phyloP scores from a whole-genome alignment of 2,888 invertebrate genomes.

The Stenchaetothrips biformis region DNA sequence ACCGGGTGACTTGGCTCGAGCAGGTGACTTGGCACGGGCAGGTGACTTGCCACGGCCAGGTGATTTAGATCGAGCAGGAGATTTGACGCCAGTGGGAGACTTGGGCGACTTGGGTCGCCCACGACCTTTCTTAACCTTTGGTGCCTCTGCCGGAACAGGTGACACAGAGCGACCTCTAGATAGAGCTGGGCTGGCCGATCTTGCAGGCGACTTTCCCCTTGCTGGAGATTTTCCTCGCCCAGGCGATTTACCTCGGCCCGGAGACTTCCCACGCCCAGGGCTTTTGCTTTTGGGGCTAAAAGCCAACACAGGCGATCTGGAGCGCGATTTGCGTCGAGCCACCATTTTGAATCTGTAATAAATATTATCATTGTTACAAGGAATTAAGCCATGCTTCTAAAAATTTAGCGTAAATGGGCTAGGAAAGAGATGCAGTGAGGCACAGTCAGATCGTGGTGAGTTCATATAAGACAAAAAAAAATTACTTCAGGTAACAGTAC shows the following conservation, averaged over 20 bases:
- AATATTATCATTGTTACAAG: neutral
- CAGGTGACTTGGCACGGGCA: slow-evolving; percentile 12
- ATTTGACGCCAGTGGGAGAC: no score
- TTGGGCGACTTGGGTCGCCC: slow-evolving; percentile 28
- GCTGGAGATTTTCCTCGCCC: slow-evolving; percentile 39
- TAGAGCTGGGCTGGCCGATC: slow-evolving; percentile 38
- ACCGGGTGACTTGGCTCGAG: no score
- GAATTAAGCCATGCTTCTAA: neutral
- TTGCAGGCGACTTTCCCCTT: slow-evolving; percentile 35
- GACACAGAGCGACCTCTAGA: slow-evolving; percentile 31
- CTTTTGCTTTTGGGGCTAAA: slow-evolving; percentile 2
- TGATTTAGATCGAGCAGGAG: no score
- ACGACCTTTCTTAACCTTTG: no score
- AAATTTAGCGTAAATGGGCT: neutral
- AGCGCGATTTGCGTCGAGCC: neutral
- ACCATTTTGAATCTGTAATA: neutral
- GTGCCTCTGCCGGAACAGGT: slow-evolving; percentile 29
- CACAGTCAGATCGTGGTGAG: neutral
- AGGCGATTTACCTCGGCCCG: slow-evolving; percentile 46
- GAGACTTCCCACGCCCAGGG: slow-evolving; percentile 42
- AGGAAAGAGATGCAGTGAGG: neutral
- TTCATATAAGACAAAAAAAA: neutral
- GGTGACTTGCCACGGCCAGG: slow-evolving; percentile 2
- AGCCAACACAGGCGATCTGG: neutral
- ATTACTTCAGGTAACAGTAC: neutral